Base-by-base conservation (phyloP, 2,113 vertebrate genomes). In the Leptobrachium ailaonicum region DNA sequence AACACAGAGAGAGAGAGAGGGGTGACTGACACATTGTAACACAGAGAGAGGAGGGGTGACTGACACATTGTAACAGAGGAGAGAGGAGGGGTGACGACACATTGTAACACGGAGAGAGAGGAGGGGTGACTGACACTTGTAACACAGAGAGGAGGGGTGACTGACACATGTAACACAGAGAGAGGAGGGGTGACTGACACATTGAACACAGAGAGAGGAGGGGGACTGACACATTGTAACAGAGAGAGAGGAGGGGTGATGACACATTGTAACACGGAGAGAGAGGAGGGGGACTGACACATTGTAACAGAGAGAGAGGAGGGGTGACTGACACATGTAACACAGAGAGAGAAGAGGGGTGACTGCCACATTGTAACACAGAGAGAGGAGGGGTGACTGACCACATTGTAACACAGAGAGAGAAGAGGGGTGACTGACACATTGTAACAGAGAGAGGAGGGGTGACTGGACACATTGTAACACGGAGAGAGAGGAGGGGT, bases 21-120 rank as follows among this genome's bases (percentile, higher is more conserved):
- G 20, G 20, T 32, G 20, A 32, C 20, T 32, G 20, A 32, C 20
- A 32, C 20, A 32, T 32, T 32, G 20, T 32, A 32, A 32, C 20
- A 32, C 20, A 32, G 20, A 32, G 20, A 32, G 20, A 32, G 20
- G 20, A 32, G 20, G 20, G 20, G 20, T 32, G 20, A 32, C 20
- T 32, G 20, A 32, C 20, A 32, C 20, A 32, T 32, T 32, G 20
- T 32, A 13, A 62, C 9, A 62, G 1, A 11, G n/a, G 58, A 62
- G 58, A 62, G 58, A 62, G 58, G 58, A 62, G 13, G 58, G 13
- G 14, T 4, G 14, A 62, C 9, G 14, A n/a, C 7, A 62, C 3
- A n/a, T n/a, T 7, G 60, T 5, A 14, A 62, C 4, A n/a, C 11
- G 2, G 53, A 92, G 90, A 76, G 86, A 91, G 0, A n/a, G n/a